phyloP scores from a whole-genome alignment of 1,140 invertebrate genomes.

The Phymorhynchus buccinoides region DNA sequence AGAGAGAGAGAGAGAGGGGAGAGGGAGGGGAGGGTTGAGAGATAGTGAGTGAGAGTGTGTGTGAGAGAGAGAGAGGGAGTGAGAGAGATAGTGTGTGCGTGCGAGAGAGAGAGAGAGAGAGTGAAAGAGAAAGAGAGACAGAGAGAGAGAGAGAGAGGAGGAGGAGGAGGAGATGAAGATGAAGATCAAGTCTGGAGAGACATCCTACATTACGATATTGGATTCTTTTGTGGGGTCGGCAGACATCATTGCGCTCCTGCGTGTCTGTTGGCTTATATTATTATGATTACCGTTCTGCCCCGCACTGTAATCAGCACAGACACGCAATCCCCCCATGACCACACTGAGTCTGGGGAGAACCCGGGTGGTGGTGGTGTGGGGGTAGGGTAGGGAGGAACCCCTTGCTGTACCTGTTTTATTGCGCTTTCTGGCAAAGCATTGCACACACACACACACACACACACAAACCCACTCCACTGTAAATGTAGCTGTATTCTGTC shows the following conservation, averaged over 20 bases:
- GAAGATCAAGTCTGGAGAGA: too few relatives aligned
- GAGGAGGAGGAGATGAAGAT: not conserved
- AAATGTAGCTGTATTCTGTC: too few relatives aligned
- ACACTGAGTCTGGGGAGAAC: too few relatives aligned
- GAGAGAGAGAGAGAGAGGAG: not conserved
- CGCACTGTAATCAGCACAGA: not conserved
- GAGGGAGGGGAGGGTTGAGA: not conserved
- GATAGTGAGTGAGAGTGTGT: not conserved
- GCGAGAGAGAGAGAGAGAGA: not conserved
- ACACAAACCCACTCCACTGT: not conserved
- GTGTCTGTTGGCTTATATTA: too few relatives aligned
- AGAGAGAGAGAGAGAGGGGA: not conserved
- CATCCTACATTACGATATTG: too few relatives aligned
- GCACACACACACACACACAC: slow-evolving; percentile 1
- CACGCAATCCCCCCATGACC: not conserved
- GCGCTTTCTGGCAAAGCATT: too few relatives aligned
- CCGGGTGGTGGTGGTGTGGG: not conserved
- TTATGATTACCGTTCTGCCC: not conserved
- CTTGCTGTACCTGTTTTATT: not conserved
- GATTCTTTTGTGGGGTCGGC: too few relatives aligned
- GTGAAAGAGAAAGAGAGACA: not conserved
- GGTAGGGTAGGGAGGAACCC: not conserved
- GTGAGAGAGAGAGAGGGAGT: not conserved
- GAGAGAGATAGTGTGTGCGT: not conserved
- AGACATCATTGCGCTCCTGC: too few relatives aligned